phyloP scores from a whole-genome alignment of 2,113 vertebrate species.

The Alligator mississippiensis region DNA sequence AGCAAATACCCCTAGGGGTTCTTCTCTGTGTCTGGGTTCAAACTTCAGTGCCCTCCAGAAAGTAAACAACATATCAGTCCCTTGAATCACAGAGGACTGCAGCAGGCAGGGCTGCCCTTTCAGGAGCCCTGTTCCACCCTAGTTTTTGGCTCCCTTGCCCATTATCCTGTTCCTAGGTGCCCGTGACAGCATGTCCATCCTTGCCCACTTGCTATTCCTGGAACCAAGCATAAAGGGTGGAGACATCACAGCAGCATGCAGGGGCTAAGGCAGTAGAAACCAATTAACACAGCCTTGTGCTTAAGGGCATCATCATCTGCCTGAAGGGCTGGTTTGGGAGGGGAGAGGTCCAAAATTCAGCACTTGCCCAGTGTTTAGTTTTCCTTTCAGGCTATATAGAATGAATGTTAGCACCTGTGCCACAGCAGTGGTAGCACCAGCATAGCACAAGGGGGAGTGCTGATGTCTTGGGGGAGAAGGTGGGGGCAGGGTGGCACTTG shows the following conservation, averaged over 20 bases:
- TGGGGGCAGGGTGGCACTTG: too few relatives aligned
- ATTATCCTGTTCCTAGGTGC: background rate
- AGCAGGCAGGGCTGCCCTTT: background rate
- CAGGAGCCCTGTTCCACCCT: background rate
- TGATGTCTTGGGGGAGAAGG: too few relatives aligned
- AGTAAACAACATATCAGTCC: background rate
- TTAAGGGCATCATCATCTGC: background rate
- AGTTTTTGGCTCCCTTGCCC: background rate
- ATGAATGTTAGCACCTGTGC: accelerated
- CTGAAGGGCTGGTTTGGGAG: background rate
- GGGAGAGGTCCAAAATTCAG: background rate
- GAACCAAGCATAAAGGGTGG: background rate
- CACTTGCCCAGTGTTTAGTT: background rate
- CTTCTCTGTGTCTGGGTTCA: background rate
- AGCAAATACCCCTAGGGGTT: background rate
- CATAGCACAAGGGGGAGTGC: too few relatives aligned
- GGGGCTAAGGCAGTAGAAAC: background rate
- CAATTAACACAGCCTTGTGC: background rate
- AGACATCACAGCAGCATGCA: background rate
- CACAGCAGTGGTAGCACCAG: too few relatives aligned
- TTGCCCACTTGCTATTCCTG: background rate
- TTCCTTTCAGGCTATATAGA: background rate
- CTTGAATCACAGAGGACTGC: background rate
- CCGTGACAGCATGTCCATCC: background rate
- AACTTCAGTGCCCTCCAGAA: background rate